Evolutionary conservation across 2,797 vertebrate species (phyloP), one percentile per base, ranked within the genome.

Genomic region (Chanos chanos): DNA sequence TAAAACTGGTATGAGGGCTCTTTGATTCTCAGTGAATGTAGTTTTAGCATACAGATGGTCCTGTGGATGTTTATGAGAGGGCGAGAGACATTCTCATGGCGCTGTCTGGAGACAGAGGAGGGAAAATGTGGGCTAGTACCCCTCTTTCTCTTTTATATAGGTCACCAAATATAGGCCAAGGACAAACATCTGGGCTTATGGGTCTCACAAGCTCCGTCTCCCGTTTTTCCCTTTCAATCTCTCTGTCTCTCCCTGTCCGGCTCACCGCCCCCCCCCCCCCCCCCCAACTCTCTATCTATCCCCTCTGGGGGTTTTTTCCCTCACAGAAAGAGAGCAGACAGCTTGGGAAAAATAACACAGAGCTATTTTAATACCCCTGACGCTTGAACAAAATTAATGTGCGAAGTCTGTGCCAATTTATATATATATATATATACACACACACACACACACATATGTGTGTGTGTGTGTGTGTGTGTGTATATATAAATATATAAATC

Each of bases 101-200:
- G n/a, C n/a, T n/a, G n/a, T n/a, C n/a, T 18, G 19, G 31, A 10
- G 24, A 31, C 22, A 39, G 53, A 25, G 22, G 28, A 39, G 33
- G 43, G 37, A 24, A 21, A 54, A 55, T 18, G 54, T 45, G 40
- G 16, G 5, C 49, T 27, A n/a, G 51, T 21, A 48, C 16, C 19
- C 2, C 7, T 27, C 37, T 61, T 55, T 43, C 21, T 36, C 52
- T 10, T 36, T 9, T 41, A 72, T 74, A 71, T 70, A 66, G 77
- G 68, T 75, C 71, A 75, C 21, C 28, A 61, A 68, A 66, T 68
- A 58, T 72, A 60, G 73, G 68, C 61, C 68, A 48, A 75, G 71
- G 73, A 74, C 66, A 65, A 68, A 77, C 77, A 77, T 71, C 66
- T 79, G 73, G 68, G 73, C 65, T 65, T 70, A 44, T 57, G 33